These are phyloP conservation scores for Junonia oenone DNA, from an alignment of 2,888 invertebrate species.

Conservation along the genomic window DNA sequence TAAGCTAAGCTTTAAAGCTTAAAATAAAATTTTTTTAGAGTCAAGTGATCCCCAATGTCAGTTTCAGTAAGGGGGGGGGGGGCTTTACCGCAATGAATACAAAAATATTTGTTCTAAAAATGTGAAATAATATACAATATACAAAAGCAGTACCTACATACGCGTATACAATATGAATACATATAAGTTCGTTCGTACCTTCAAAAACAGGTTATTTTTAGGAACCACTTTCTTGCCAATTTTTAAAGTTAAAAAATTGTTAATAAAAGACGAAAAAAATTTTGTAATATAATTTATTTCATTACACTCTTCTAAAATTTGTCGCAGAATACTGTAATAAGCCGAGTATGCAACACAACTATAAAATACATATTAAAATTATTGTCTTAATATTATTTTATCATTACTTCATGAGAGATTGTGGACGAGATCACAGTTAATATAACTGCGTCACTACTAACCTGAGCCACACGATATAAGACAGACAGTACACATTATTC, in stretches of 20 bases:
- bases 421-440: conserved; percentile 26
- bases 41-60: too few species aligned
- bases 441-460: conserved; percentile 25
- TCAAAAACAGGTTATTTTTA: too few species aligned
- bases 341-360: conserved; percentile 2
- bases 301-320: conserved; percentile 9
- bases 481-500: background rate
- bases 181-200: too few species aligned
- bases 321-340: conserved; percentile 24
- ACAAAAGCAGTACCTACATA: too few species aligned
- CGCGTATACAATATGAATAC: too few species aligned
- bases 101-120: too few species aligned
- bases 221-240: too few species aligned
- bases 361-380: background rate
- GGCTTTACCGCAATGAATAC: too few species aligned
- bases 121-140: too few species aligned
- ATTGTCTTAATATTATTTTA: conserved; percentile 5
- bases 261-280: background rate
- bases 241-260: background rate
- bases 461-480: conserved; percentile 8
- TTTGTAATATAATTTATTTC: conserved; percentile 4
- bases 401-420: background rate
- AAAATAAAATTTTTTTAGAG: too few species aligned
- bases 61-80: too few species aligned
- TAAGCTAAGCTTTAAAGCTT: too few species aligned